A percentile compares a stretch with the other conserved stretches of the same genome.
Conservation (phyloP, 1,140 invertebrate species). For the Pectinophora gossypiella region DNA sequence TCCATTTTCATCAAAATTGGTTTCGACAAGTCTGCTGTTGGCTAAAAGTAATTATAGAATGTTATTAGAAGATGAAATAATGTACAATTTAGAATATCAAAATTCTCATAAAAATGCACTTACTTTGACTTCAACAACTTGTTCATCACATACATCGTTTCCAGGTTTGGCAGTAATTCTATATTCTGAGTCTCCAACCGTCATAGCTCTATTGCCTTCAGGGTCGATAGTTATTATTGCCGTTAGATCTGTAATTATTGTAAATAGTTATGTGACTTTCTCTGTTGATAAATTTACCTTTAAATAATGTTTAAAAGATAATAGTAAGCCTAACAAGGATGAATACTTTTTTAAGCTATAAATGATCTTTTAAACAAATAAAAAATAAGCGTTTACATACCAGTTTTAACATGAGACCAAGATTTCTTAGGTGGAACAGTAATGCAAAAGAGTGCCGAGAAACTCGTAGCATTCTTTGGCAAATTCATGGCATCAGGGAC, state of each 20-base stretch:
- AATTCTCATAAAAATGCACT: slow-evolving; percentile 7
- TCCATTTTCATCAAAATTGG: slow-evolving; percentile 48
- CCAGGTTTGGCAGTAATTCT: slow-evolving; percentile 32
- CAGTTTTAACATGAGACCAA: slow-evolving; percentile 13
- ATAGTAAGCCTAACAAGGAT: no score
- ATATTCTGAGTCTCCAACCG: slow-evolving; percentile 38
- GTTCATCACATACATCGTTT: slow-evolving; percentile 41
- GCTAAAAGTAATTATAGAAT: slow-evolving; percentile 40
- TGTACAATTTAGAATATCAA: neutral
- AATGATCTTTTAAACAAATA: no score
- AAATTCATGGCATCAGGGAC: slow-evolving; percentile 69
- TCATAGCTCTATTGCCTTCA: slow-evolving; percentile 38
- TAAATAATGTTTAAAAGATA: no score
- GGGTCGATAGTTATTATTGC: slow-evolving; percentile 42
- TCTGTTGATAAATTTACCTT: no score
- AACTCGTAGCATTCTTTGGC: slow-evolving; percentile 65
- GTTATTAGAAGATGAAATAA: no score
- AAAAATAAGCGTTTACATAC: neutral
- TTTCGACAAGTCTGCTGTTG: slow-evolving; percentile 50
- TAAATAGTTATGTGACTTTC: no score
- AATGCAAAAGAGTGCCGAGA: slow-evolving; percentile 70
- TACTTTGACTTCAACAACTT: slow-evolving; percentile 45
- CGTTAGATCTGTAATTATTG: slow-evolving; percentile 40
- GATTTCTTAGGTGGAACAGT: slow-evolving; percentile 19
- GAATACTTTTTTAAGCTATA: no score